phyloP scores from a whole-genome alignment of 2,797 vertebrate species.

The Phaenicophaeus curvirostris region DNA sequence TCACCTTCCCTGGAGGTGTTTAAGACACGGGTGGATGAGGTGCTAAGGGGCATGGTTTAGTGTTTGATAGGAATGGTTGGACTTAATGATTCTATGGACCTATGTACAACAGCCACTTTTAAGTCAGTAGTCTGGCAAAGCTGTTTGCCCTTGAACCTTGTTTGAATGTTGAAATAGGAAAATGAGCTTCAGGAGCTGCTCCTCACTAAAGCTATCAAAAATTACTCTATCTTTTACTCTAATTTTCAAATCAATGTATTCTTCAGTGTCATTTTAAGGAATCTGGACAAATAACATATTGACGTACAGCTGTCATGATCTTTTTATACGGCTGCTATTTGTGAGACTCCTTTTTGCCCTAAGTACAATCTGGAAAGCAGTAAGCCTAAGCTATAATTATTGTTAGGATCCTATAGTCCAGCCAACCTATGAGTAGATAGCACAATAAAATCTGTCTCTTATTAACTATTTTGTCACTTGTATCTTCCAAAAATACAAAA shows the following conservation, averaged over 20 bases:
- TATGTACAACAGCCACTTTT: background rate
- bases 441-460: background rate
- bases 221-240: background rate
- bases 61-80: too few species aligned
- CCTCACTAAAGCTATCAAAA: background rate
- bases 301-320: background rate
- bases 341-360: background rate
- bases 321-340: background rate
- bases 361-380: background rate
- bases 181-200: background rate
- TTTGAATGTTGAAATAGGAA: background rate
- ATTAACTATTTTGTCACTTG: background rate
- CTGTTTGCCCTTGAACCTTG: background rate
- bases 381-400: background rate
- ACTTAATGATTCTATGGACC: too few species aligned
- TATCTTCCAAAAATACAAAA: background rate
- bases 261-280: background rate
- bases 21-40: too few species aligned
- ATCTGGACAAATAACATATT: background rate
- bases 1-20: too few species aligned
- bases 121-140: background rate
- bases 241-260: background rate
- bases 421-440: background rate
- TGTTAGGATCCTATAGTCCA: background rate
- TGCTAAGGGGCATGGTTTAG: too few species aligned